These are phyloP conservation scores for Pristionchus japonicus DNA, from an alignment of 2,888 invertebrate genomes.

Conservation along the genomic window DNA sequence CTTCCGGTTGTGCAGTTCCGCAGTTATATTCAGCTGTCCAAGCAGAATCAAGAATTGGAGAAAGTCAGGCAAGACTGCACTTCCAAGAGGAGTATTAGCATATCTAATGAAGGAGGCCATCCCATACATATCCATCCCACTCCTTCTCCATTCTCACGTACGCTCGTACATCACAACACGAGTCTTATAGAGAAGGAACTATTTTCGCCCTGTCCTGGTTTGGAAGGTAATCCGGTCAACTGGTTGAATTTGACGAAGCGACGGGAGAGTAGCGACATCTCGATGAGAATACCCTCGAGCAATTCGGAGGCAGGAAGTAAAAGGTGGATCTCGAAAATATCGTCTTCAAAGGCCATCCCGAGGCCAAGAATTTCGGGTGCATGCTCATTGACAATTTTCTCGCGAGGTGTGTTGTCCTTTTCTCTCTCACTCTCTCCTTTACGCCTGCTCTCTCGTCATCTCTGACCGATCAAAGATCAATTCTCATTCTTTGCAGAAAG, in stretches of 20 bases:
- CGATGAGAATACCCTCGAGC: too few relatives aligned
- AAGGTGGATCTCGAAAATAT: constrained; percentile 17
- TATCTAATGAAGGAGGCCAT: not conserved
- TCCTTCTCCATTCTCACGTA: not conserved
- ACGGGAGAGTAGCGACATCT: constrained; percentile 50
- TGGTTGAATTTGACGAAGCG: constrained; percentile 50
- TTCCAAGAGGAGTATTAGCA: not conserved
- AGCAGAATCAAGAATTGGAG: not conserved
- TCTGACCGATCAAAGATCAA: too few relatives aligned
- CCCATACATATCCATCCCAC: not conserved
- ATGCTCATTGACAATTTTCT: too few relatives aligned
- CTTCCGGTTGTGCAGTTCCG: not conserved
- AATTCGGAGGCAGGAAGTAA: constrained; percentile 9
- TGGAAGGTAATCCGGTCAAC: constrained; percentile 55
- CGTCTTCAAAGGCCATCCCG: too few relatives aligned
- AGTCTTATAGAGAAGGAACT: not conserved
- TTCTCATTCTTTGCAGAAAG: too few relatives aligned
- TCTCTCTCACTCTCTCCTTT: too few relatives aligned
- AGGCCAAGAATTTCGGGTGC: too few relatives aligned
- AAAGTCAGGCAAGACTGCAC: not conserved
- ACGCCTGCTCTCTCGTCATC: too few relatives aligned
- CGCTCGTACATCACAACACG: not conserved
- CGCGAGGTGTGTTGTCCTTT: too few relatives aligned
- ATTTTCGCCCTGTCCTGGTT: constrained; percentile 46
- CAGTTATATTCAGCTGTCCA: not conserved